Evolutionary conservation across 2,113 vertebrate species (phyloP), one percentile per base, ranked within the genome.

Genomic region (Protomyctophum bolini): DNA sequence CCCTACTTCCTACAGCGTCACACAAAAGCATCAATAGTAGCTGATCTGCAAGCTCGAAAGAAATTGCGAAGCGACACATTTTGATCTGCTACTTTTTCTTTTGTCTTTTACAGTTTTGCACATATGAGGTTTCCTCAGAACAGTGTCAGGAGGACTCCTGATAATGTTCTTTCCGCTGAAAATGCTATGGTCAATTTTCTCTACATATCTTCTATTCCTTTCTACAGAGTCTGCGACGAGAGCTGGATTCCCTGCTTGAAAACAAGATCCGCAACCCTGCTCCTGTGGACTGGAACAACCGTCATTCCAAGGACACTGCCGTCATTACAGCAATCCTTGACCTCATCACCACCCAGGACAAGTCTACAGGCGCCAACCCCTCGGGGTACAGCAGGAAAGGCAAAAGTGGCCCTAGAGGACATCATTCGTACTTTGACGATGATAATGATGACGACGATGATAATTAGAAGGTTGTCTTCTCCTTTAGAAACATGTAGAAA

Each of bases 331-430:
- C 98, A 3, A 99, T 99, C 68, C 94, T 96, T 72, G 97, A 99
- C 91, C 90, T 99, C 33, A 97, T 99, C 91, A 99, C 96, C 70
- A 97, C 98, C 2, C 96, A 99, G 87, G 98, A 99, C 85, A 92
- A 80, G 60, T 64, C 86, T 0, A 14, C 84, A 14, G 79, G 70
- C 7, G 52, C 14, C 11, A 33, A 28, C 71, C 12, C 62, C 8
- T 21, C 45, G 4, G 50, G 76, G 54, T 55, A 90, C 0, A 87
- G 80, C 58, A 83, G 66, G 10, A 62, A 86, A 1, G 83, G 88
- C 69, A 91, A 85, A 64, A 87, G 90, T 4, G 90, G 92, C 0
- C 85, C 93, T 0, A 91, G 91, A 0, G 89, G 84, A 61, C 82
- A 68, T 21, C 83, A 70, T 15, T 3, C 21, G 6, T 58, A 77